Evolutionary conservation across 1,140 invertebrate species (phyloP).

Genomic region (Chelonus insularis): DNA sequence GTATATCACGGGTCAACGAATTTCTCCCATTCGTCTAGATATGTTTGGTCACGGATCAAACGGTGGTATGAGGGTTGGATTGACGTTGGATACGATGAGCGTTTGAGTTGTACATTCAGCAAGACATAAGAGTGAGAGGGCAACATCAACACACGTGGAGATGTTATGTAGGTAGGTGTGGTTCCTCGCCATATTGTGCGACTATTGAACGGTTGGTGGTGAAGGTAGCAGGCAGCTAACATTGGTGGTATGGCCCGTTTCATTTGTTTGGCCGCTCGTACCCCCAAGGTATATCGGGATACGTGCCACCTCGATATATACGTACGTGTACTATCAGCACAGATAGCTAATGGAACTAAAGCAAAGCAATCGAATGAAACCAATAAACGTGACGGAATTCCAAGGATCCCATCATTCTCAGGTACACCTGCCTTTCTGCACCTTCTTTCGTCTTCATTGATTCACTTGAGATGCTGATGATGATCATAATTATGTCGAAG

Average conservation of each 20-base stretch:
- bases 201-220: conserved; percentile 39
- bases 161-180: conserved; percentile 33
- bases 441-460: neutral
- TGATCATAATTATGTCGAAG: too few species aligned
- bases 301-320: conserved; percentile 43
- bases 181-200: conserved; percentile 43
- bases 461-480: neutral
- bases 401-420: conserved; percentile 17
- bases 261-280: conserved; percentile 49
- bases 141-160: neutral
- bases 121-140: neutral
- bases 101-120: conserved; percentile 9
- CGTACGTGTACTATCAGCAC: conserved; percentile 42
- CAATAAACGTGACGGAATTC: conserved; percentile 59
- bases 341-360: conserved; percentile 50
- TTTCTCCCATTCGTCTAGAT: conserved; percentile 13
- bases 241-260: conserved; percentile 33
- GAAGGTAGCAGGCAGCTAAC: too few species aligned
- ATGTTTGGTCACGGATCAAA: conserved; percentile 4
- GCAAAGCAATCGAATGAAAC: conserved; percentile 58
- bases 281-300: conserved; percentile 45
- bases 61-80: neutral
- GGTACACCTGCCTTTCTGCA: neutral
- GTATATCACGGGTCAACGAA: conserved; percentile 19
- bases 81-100: neutral